phyloP scores from a whole-genome alignment of 2,113 vertebrate species.

The Oncorhynchus kisutch region DNA sequence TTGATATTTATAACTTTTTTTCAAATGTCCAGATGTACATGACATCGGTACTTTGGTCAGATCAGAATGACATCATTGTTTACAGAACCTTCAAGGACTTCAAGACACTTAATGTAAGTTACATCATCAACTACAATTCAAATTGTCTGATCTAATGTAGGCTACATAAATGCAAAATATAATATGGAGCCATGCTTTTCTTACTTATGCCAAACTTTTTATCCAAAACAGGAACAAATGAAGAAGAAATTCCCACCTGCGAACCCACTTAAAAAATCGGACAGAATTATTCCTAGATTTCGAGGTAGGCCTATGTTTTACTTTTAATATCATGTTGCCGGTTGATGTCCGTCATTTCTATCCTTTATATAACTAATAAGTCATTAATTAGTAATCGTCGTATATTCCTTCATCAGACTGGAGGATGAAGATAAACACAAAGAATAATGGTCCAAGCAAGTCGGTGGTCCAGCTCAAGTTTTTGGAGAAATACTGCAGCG shows the following conservation, averaged over 20 bases:
- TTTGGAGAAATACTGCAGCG: constrained; percentile 78
- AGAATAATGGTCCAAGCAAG: constrained; percentile 44
- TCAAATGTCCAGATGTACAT: constrained; percentile 75
- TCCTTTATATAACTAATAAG: neutral
- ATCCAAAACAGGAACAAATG: constrained; percentile 77
- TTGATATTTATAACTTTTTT: neutral
- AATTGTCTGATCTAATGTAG: neutral
- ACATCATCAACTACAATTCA: neutral
- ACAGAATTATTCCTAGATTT: constrained; percentile 69
- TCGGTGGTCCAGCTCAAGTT: constrained; percentile 64
- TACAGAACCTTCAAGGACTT: constrained; percentile 83
- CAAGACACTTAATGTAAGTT: constrained; percentile 82
- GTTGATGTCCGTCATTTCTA: neutral
- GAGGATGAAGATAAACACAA: neutral
- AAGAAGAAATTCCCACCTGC: constrained; percentile 78
- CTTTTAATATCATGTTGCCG: neutral
- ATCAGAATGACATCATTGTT: constrained; percentile 79
- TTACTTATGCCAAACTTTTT: neutral
- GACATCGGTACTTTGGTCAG: constrained; percentile 85
- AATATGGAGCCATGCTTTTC: neutral
- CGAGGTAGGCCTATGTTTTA: constrained; percentile 42
- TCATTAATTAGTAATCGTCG: neutral
- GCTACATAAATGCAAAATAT: neutral
- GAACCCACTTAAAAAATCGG: constrained; percentile 67
- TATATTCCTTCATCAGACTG: constrained; percentile 35